Conservation (phyloP, 2,113 vertebrate species). For the Ceyx cyanopectus region DNA sequence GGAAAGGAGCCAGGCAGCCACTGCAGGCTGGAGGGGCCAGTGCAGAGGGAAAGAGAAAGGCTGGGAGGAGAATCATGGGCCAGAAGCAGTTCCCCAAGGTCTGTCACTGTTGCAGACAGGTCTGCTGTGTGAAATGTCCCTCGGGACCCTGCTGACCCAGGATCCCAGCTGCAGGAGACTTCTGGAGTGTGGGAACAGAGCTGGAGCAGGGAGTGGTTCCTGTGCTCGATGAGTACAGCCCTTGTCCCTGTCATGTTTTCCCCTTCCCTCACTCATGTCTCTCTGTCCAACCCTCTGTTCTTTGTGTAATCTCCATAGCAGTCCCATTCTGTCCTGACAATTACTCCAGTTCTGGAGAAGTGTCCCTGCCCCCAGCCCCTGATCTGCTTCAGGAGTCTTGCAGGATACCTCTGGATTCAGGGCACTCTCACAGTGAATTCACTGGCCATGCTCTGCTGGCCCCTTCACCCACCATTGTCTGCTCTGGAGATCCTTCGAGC, state of each 20-base stretch:
- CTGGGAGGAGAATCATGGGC: neutral
- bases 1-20: slow-evolving; percentile 28
- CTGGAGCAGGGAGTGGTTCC: neutral
- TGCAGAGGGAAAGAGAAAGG: neutral
- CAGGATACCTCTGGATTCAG: neutral
- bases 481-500: neutral
- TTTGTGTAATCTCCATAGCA: neutral
- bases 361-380: neutral
- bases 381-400: neutral
- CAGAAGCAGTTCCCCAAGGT: accelerated
- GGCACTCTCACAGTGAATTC: neutral
- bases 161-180: neutral
- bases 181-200: neutral
- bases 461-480: neutral
- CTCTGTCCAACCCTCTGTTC: neutral
- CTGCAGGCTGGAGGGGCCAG: neutral
- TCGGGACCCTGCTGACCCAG: neutral
- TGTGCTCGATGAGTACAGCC: neutral
- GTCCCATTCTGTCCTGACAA: neutral
- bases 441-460: neutral
- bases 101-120: neutral
- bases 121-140: neutral
- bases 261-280: neutral
- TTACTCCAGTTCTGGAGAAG: neutral
- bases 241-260: accelerated